Base-by-base conservation (phyloP, 23 tunicate genomes). In the Corella eumyota region DNA sequence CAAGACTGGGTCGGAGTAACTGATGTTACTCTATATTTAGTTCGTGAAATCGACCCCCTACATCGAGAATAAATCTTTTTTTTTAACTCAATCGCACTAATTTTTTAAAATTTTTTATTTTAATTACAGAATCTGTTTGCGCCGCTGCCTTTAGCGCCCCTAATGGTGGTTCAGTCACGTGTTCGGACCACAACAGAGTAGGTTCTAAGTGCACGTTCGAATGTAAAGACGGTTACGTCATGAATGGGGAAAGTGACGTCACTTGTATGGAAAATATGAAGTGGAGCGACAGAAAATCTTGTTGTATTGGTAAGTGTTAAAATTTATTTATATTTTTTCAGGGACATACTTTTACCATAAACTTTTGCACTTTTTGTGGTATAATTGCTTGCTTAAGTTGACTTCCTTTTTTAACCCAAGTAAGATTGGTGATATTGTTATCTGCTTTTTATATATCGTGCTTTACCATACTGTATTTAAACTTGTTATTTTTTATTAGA, bases 241-340 rank as follows among this genome's bases (percentile, higher is more conserved):
- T 76, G 7, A 40, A 58, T 19, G 83, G 83, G 0, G 34, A 45
- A 17, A 33, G 17, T 0, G 31, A 45, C 24, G 56, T 76, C 24
- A 48, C 50, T 7, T 76, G 83, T 36, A 11, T 13, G 37, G 37
- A 31, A 32, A 48, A 76, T 33, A 29, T 56, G 20, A 50, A 56
- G 36, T 76, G 83, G 83, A 67, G 60, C 50, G 59, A 57, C 13
- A 54, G 67, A 49, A 59, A 70, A 4, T 67, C 83, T 15, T 76
- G 83, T 50, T 76, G 83, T 30, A 45, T 31, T 26, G 83, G 83
- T 76, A 31, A 7, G 48, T 40, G 11, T 40, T 40, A 40, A 40
- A 40, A 15, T 40, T 15, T 40, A 9, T 40, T 9, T 15, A 11
- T 40, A 40, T 15, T 40, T 9, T 40, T 9, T 40, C 48, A 40